These are phyloP conservation scores for Leptinotarsa tumamoca DNA, from an alignment of 2,888 invertebrate genomes.

Conservation along the genomic window DNA sequence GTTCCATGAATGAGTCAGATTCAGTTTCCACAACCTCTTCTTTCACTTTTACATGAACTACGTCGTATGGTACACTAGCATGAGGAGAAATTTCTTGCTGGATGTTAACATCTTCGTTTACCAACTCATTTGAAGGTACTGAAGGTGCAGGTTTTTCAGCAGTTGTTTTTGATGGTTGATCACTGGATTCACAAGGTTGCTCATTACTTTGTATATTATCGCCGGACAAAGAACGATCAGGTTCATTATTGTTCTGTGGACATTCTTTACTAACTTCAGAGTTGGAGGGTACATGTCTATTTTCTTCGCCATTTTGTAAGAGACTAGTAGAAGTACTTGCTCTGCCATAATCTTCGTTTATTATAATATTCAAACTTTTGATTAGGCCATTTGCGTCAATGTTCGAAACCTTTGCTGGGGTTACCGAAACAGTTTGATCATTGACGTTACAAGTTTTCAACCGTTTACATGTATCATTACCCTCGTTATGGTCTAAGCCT, in stretches of 20 bases:
- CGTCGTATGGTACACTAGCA: background rate
- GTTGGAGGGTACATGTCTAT: background rate
- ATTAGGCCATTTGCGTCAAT: conserved; percentile 25
- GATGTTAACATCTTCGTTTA: background rate
- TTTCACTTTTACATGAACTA: background rate
- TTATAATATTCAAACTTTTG: conserved; percentile 22
- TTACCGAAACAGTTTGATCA: conserved; percentile 1
- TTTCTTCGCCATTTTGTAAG: background rate
- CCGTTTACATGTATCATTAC: background rate
- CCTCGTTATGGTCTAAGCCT: background rate
- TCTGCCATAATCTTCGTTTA: conserved; percentile 31
- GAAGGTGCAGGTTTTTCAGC: background rate
- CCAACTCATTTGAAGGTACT: background rate
- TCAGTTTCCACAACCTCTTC: conserved; percentile 2
- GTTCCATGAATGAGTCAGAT: background rate
- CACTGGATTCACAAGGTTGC: background rate
- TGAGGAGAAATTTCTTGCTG: background rate
- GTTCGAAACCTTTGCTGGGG: background rate
- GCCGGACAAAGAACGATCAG: background rate
- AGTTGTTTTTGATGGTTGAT: background rate
- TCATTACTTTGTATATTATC: background rate
- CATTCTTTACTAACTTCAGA: background rate
- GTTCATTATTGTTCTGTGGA: background rate
- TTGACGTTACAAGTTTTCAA: background rate
- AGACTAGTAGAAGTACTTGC: background rate